phyloP scores from a whole-genome alignment of 2,797 vertebrate species.

The Ceyx erithaca region DNA sequence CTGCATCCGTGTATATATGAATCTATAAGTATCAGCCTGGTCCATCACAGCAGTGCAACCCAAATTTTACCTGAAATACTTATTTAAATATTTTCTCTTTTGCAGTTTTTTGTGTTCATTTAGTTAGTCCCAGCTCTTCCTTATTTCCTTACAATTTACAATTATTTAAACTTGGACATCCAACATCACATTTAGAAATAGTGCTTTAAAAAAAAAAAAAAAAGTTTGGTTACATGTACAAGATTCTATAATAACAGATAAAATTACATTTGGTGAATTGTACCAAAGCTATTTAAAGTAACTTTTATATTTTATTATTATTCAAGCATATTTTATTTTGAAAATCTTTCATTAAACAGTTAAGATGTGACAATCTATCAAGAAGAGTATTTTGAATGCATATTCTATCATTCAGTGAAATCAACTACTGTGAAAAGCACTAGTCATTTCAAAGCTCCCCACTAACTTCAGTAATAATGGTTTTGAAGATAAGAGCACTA shows the following conservation, averaged over 20 bases:
- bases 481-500: not conserved
- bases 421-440: not conserved
- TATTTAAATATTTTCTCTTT: not conserved
- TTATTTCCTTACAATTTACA: not conserved
- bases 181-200: not conserved
- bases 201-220: not conserved
- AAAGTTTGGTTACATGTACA: not conserved
- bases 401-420: not conserved
- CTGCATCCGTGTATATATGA: not conserved
- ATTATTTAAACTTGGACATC: not conserved
- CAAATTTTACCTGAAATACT: not conserved
- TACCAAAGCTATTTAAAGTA: not conserved
- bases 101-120: not conserved
- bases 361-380: not conserved
- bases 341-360: not conserved
- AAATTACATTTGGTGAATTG: not conserved
- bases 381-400: not conserved
- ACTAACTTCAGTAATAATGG: not conserved
- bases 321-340: not conserved
- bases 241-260: not conserved
- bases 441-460: not conserved
- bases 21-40: not conserved
- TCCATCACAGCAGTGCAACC: not conserved
- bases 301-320: no score
- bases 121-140: not conserved